Base-by-base conservation (phyloP, 2,113 vertebrate genomes). In the Gymnocephalus cernua region DNA sequence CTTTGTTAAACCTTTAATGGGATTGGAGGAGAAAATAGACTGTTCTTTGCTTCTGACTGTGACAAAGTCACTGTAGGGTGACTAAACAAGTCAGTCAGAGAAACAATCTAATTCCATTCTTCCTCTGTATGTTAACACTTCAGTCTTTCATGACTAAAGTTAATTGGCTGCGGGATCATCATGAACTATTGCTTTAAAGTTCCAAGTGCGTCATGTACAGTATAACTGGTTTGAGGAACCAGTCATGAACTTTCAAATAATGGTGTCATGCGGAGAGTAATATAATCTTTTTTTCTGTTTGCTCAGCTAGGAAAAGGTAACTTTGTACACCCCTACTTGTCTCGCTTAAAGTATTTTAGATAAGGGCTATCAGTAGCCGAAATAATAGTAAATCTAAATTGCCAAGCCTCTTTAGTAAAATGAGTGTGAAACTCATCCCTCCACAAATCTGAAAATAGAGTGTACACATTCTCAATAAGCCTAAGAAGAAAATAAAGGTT, bases 1-100 rank as follows among this genome's bases (percentile, higher is more conserved):
- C 80, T 88, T 86, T 75, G 84, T 82, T 95, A 95, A 96, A 92
- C 93, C 93, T 82, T 54, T 96, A 95, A 96, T 95, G 79, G 92
- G 94, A 94, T 93, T 93, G 70, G 65, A 74, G 86, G 80, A 92
- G 76, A 88, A 93, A 95, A 94, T 95, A 95, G 93, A 93, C 75
- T 66, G 84, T 61, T 88, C 71, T 92, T 88, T 90, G 74, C 84
- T 84, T 50, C 85, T 77, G 88, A 82, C 86, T 83, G 74, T 87
- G 78, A 91, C 83, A 93, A 89, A 89, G 91, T 88, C 80, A 82
- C 57, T 76, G 66, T 35, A 87, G 88, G 74, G 80, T 81, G 84
- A 62, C 77, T 1, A 19, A 74, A 68, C 83, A 86, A 86, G 70
- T 80, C 76, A 83, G 44, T 27, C 61, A n/a, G 11, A 61, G 25